Percentiles rank a stretch among this genome's conserved stretches.
Evolutionary conservation across 2,113 vertebrate species (phyloP).

Genomic region (Ameiurus melas): DNA sequence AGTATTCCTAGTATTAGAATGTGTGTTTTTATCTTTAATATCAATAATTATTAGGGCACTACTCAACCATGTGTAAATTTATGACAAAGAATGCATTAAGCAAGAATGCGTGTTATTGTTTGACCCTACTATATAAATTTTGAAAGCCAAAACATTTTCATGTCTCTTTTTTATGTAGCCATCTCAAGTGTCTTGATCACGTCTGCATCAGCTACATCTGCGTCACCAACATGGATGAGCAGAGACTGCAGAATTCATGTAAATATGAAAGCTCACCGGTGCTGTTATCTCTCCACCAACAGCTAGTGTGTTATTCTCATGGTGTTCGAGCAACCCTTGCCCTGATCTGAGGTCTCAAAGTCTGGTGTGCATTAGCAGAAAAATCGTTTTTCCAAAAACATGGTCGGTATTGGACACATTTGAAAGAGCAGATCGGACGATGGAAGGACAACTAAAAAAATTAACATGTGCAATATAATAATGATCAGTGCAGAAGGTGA

Average conservation of each 20-base stretch:
- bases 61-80: not conserved
- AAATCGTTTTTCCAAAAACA: not conserved
- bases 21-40: not conserved
- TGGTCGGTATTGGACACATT: not conserved
- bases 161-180: not conserved
- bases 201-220: not conserved
- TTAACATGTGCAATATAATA: not conserved
- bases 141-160: not conserved
- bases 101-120: not conserved
- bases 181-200: not conserved
- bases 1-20: slow-evolving; percentile 4
- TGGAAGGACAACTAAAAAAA: not conserved
- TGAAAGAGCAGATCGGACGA: not conserved
- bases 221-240: not conserved
- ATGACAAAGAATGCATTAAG: not conserved
- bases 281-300: slow-evolving; percentile 6
- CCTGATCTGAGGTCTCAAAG: slow-evolving; percentile 28
- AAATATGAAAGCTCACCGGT: not conserved
- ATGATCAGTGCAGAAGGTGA: not conserved
- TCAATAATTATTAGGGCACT: not conserved
- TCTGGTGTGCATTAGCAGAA: slow-evolving; percentile 20
- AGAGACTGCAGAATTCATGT: not conserved
- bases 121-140: not conserved
- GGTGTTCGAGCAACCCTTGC: slow-evolving; percentile 31
- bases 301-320: not conserved